Percentiles rank a stretch among this genome's conserved stretches.
Conservation (phyloP, 2,797 vertebrate genomes). For the Pantherophis alleghaniensis region DNA sequence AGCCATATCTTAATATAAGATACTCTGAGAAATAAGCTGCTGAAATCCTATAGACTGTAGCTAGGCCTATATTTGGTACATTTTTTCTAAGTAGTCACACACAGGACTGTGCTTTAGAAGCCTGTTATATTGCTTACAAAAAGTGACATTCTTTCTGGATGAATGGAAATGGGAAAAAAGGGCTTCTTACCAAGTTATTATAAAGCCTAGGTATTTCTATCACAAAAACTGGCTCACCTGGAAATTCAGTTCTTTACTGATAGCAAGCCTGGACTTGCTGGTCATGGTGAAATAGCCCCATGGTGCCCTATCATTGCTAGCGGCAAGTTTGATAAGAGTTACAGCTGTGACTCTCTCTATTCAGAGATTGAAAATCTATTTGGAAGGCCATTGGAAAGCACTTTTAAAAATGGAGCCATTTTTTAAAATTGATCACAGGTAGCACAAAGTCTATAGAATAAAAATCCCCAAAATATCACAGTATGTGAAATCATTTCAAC, state of each 20-base stretch:
- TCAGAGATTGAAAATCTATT: neutral
- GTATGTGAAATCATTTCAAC: neutral
- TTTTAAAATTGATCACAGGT: neutral
- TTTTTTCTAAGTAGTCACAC: neutral
- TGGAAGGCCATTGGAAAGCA: neutral
- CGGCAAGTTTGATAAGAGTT: neutral
- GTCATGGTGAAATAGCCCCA: neutral
- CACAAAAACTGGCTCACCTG: neutral
- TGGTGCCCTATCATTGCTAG: neutral
- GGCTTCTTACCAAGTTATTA: neutral
- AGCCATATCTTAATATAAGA: neutral
- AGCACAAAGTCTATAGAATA: neutral
- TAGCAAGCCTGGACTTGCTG: neutral
- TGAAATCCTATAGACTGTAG: neutral
- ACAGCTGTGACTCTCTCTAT: neutral
- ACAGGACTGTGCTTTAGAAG: neutral
- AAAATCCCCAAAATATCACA: neutral
- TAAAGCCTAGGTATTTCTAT: neutral
- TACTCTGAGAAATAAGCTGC: neutral
- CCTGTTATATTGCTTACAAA: neutral
- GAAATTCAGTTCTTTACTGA: neutral
- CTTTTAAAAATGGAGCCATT: neutral
- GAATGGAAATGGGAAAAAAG: too few relatives aligned
- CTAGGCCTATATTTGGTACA: neutral
- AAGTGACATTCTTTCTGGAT: neutral